These are phyloP conservation scores for Polydrusus pterygomalis DNA, from an alignment of 2,888 invertebrate species.

Conservation along the genomic window DNA sequence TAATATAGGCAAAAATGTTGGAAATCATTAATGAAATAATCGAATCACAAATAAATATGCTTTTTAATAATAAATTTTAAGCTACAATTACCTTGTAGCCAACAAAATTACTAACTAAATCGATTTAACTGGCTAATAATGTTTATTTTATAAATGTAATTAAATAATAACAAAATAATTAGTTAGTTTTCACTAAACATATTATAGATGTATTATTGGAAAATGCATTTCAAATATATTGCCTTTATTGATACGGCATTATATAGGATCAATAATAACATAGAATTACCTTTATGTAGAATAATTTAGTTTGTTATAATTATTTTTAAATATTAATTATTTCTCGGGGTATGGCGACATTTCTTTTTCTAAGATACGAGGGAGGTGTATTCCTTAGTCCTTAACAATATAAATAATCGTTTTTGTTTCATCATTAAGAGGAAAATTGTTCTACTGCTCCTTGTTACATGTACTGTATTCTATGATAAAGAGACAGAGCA, in stretches of 20 bases:
- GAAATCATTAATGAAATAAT: too few species aligned
- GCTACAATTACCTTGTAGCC: neutral
- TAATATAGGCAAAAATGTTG: too few species aligned
- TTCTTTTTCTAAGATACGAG: too few species aligned
- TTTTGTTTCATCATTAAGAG: too few species aligned
- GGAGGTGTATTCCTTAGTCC: too few species aligned
- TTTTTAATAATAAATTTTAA: neutral
- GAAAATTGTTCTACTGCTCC: too few species aligned
- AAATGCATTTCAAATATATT: constrained; percentile 4
- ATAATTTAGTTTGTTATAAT: neutral
- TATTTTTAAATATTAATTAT: neutral
- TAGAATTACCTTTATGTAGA: neutral
- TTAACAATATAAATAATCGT: too few species aligned
- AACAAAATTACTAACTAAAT: constrained; percentile 15
- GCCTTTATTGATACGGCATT: neutral
- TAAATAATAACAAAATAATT: constrained; percentile 43
- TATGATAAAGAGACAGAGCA: too few species aligned
- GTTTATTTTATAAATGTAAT: constrained; percentile 46
- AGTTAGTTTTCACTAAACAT: constrained; percentile 23
- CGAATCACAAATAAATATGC: too few species aligned
- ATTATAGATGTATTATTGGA: constrained; percentile 18
- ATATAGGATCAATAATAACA: neutral
- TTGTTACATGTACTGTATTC: too few species aligned
- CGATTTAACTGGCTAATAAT: constrained; percentile 39
- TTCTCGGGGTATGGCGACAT: neutral